Evolutionary conservation across 2,888 invertebrate species (phyloP).

Genomic region (Dasypolia templi): DNA sequence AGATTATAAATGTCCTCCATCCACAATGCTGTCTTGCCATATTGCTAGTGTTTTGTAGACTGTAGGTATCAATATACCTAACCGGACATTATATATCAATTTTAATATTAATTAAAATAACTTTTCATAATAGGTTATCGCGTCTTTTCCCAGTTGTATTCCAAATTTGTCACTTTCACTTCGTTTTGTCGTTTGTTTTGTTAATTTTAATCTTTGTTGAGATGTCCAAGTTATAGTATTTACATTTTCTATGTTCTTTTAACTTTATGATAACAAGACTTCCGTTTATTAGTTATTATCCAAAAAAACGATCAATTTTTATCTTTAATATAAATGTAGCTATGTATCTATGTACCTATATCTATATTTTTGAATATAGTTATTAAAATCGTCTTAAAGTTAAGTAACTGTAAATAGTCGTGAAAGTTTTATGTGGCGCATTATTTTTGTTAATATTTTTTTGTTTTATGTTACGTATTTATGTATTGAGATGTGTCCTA

Average conservation of each 20-base stretch:
- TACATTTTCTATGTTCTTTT: conserved; percentile 67
- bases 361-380: conserved; percentile 89
- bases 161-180: conserved; percentile 48
- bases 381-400: conserved; percentile 83
- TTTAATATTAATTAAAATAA: conserved; percentile 69
- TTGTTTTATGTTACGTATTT: conserved; percentile 88
- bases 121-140: conserved; percentile 55
- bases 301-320: conserved; percentile 83
- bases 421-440: conserved; percentile 90
- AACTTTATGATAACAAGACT: conserved; percentile 79
- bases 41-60: conserved; percentile 87
- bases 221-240: conserved; percentile 70
- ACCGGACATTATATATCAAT: conserved; percentile 68
- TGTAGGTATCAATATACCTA: conserved; percentile 83
- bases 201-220: conserved; percentile 73
- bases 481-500: conserved; percentile 85
- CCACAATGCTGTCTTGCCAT: conserved; percentile 90
- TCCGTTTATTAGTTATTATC: conserved; percentile 81
- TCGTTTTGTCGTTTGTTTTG: conserved; percentile 64
- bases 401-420: conserved; percentile 89
- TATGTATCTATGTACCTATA: conserved; percentile 89
- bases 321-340: conserved; percentile 85
- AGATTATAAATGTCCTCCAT: conserved; percentile 89
- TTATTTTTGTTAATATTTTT: conserved; percentile 84
- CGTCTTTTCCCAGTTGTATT: conserved; percentile 51